Conservation (phyloP, 2,113 vertebrate genomes). For the Desmodus rotundus region DNA sequence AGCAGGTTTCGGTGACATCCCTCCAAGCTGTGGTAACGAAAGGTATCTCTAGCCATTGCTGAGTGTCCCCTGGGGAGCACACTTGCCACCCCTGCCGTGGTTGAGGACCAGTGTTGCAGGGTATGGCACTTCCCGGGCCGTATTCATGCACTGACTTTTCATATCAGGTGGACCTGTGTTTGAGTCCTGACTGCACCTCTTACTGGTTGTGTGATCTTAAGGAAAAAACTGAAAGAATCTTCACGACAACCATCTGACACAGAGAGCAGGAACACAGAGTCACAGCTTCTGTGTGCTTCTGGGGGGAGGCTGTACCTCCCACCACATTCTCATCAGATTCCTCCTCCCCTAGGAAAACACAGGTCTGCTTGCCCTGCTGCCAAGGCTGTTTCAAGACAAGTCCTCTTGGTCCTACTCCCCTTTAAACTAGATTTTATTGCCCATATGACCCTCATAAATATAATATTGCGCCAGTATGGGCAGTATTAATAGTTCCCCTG, state of each 20-base stretch:
- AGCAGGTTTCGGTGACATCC: not conserved
- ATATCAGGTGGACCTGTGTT: not conserved
- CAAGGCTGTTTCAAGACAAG: not conserved
- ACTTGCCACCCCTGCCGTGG: not conserved
- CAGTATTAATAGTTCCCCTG: not conserved
- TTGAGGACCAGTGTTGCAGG: not conserved
- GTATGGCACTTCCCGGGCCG: not conserved
- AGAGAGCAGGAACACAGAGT: not conserved
- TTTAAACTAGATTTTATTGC: not conserved
- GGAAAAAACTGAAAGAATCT: not conserved
- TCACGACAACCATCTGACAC: not conserved
- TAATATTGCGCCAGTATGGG: not conserved
- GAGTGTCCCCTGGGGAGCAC: not conserved
- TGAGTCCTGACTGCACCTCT: not conserved
- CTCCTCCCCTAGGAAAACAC: not conserved
- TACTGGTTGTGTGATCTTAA: not conserved
- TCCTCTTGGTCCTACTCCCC: not conserved
- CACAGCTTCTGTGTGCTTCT: not conserved
- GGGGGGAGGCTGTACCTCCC: rapidly evolving
- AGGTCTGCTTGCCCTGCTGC: not conserved
- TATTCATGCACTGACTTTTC: not conserved
- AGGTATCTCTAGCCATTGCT: not conserved
- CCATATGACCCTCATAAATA: not conserved
- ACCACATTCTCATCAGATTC: not conserved
- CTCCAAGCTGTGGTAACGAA: not conserved